Percentiles rank a stretch among this genome's conserved stretches.
Conservation (phyloP, 2,888 invertebrate genomes). For the Thecocarcelia acutangulata region DNA sequence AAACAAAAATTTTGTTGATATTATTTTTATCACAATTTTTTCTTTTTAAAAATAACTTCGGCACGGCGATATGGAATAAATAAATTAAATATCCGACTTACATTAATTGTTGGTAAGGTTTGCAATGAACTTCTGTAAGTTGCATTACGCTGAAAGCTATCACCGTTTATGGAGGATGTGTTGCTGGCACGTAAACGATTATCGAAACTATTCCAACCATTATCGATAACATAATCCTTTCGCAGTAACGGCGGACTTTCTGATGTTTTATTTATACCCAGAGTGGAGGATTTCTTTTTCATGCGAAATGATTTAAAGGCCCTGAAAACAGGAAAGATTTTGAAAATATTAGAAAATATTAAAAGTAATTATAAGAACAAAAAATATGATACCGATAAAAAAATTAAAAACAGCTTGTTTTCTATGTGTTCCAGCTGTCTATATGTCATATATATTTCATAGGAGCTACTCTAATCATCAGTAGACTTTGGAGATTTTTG, state of each 20-base stretch:
- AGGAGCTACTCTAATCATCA: too few relatives aligned
- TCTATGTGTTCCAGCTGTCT: too few relatives aligned
- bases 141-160: slow-evolving; percentile 74
- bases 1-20: too few relatives aligned
- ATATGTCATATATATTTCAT: too few relatives aligned
- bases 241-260: slow-evolving; percentile 80
- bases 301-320: slow-evolving; percentile 79
- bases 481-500: too few relatives aligned
- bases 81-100: too few relatives aligned
- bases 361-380: background rate
- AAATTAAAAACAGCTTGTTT: too few relatives aligned
- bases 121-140: slow-evolving; percentile 78
- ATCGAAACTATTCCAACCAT: slow-evolving; percentile 73
- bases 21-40: too few relatives aligned
- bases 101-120: slow-evolving; percentile 75
- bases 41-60: background rate
- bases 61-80: too few relatives aligned
- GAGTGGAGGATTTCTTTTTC: slow-evolving; percentile 80
- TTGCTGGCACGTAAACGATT: slow-evolving; percentile 74
- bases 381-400: background rate
- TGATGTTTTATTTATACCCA: slow-evolving; percentile 81
- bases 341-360: background rate
- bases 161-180: slow-evolving; percentile 70
- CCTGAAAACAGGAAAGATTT: slow-evolving; percentile 71
- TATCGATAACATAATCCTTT: slow-evolving; percentile 70